Evolutionary conservation across 2,797 vertebrate genomes (phyloP).

Genomic region (Hylomyscus alleni): DNA sequence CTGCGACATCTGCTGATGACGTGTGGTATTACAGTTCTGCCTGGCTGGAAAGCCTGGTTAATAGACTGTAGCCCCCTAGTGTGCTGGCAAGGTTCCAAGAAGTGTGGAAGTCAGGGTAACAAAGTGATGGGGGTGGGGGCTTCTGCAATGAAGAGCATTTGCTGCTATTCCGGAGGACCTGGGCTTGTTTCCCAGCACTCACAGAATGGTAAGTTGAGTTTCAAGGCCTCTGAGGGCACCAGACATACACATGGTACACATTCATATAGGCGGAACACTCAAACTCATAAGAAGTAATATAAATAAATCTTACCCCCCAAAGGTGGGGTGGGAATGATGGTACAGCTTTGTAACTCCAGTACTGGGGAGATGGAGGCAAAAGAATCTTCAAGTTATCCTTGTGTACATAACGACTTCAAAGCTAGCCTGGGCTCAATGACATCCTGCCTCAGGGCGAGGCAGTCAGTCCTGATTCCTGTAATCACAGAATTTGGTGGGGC

Average conservation of each 20-base stretch:
- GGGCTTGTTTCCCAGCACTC: neutral
- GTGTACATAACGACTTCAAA: neutral
- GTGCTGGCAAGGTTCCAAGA: neutral
- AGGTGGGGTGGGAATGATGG: neutral
- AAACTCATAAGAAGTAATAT: neutral
- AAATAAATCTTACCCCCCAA: neutral
- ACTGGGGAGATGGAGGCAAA: neutral
- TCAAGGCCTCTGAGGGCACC: neutral
- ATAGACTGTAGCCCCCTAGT: neutral
- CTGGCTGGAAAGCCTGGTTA: no score
- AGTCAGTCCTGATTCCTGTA: neutral
- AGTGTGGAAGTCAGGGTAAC: neutral
- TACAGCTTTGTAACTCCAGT: neutral
- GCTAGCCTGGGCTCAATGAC: neutral
- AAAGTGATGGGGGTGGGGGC: neutral
- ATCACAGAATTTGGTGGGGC: neutral
- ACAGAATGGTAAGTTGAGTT: neutral
- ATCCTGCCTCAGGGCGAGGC: neutral
- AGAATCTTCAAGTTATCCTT: neutral
- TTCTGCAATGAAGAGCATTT: neutral
- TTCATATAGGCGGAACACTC: neutral
- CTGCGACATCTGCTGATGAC: slow-evolving; percentile 75
- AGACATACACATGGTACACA: neutral
- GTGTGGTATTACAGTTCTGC: slow-evolving; percentile 11
- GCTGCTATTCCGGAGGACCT: neutral